Conservation (phyloP, 2,113 vertebrate genomes). For the Corvus cornix region DNA sequence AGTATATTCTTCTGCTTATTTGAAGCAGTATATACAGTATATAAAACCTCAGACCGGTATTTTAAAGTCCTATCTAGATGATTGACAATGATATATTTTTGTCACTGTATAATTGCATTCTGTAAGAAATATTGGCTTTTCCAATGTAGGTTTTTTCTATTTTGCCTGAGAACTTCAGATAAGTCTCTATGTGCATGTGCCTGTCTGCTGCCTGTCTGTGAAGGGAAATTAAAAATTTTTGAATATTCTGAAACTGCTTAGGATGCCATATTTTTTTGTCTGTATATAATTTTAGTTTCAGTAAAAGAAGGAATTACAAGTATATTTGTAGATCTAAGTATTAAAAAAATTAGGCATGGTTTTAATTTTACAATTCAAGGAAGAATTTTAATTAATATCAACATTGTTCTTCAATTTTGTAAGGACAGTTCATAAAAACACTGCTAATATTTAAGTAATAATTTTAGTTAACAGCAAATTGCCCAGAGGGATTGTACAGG, state of each 20-base stretch:
- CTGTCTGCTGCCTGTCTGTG: background rate
- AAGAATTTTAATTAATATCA: background rate
- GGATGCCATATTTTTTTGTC: background rate
- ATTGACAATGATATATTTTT: background rate
- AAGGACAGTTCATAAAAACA: background rate
- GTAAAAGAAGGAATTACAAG: background rate
- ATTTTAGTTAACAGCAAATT: background rate
- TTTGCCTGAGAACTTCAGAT: background rate
- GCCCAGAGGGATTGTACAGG: background rate
- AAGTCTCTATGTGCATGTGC: background rate
- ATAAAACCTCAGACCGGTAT: background rate
- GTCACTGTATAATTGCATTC: background rate
- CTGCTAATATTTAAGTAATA: background rate
- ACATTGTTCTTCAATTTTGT: background rate
- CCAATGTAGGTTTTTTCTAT: background rate
- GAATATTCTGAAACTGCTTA: background rate
- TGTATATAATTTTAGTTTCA: background rate
- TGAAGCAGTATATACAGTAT: background rate
- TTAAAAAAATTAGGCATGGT: background rate
- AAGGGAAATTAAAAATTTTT: background rate
- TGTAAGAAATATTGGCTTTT: background rate
- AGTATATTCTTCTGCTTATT: background rate
- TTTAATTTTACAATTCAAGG: background rate
- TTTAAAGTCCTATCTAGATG: background rate
- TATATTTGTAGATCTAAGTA: background rate